Base-by-base conservation (phyloP, 1,140 invertebrate species). In the Dufourea novaeangliae region DNA sequence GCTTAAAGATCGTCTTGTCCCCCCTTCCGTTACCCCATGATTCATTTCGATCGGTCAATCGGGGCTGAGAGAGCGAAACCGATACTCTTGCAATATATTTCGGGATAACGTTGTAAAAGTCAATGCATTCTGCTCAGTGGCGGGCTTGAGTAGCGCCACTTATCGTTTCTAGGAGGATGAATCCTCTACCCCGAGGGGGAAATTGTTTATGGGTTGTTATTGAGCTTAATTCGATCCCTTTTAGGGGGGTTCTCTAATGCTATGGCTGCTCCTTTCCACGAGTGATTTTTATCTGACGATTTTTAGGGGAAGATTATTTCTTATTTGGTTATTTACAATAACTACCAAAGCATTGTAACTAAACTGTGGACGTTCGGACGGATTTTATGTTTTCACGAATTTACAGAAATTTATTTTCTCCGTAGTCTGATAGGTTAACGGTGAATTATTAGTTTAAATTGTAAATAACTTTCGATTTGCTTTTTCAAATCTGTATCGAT, bases 41-140 rank as follows among this genome's bases (percentile, higher is more conserved):
- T 83, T 78, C 82, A 82, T 83, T 57, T 67, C 52, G 64, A 69
- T 57, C 50, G 34, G 27, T 73, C 78, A 44, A 67, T 75, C 37
- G 67, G 14, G 20, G 2, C 14, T 7, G 0, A 29, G 41, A 39
- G 61, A 63, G 11, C 34, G 41, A 27, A 7, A 46, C 41, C 41
- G 62, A 61, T 61, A 34, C 34, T 37, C 11, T 1, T 20, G 20
- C 25, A 41, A 46, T 66, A 66, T 44, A 50, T 27, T 32, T 32
- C 63, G 37, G 25, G 41, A 17, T 10, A 22, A 39, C 59, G n/a
- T 39, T 34, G 59, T 61, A 61, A 61, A n/a, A 61, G 59, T 20
- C 59, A 34, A 37, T 25, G 59, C 59, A 39, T 61, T 39, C 34
- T 32, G n/a, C 59, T 11, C n/a, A 34, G 37, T 39, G 25, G 59